Evolutionary conservation across 2,888 invertebrate genomes (phyloP).

Genomic region (Anarsia innoxiella): DNA sequence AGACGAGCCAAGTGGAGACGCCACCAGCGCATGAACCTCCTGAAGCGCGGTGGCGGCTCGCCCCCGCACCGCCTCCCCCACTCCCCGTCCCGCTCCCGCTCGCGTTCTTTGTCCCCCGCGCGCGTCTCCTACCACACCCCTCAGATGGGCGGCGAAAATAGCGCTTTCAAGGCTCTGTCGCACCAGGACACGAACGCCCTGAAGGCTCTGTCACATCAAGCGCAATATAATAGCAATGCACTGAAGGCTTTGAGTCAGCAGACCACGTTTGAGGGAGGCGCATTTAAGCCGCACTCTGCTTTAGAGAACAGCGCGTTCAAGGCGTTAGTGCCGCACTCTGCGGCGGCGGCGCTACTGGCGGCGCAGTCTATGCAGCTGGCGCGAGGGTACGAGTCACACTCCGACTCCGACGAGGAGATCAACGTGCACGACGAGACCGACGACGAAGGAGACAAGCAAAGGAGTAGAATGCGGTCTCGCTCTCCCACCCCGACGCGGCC

Average conservation of each 20-base stretch:
- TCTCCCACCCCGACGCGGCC: conserved; percentile 52
- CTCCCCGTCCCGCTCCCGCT: conserved; percentile 79
- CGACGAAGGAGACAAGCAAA: conserved; percentile 70
- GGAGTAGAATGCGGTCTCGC: conserved; percentile 63
- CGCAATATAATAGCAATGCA: conserved; percentile 72
- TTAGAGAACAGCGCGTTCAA: conserved; percentile 89
- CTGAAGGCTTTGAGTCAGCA: conserved; percentile 69
- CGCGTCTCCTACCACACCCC: conserved; percentile 77
- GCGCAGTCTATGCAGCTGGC: conserved; percentile 66
- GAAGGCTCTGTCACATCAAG: conserved; percentile 74
- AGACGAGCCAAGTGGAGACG: conserved; percentile 99
- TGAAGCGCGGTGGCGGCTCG: conserved; percentile 88
- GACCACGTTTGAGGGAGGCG: conserved; percentile 45
- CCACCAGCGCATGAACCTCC: conserved; percentile 95
- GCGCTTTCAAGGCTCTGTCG: conserved; percentile 87
- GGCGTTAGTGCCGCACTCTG: conserved; percentile 81
- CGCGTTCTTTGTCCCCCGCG: conserved; percentile 78
- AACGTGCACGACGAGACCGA: conserved; percentile 89
- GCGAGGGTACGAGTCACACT: conserved; percentile 67
- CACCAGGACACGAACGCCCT: conserved; percentile 77
- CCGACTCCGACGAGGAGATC: conserved; percentile 86
- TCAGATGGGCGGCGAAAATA: conserved; percentile 92
- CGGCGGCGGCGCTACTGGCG: conserved; percentile 75
- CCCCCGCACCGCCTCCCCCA: conserved; percentile 76
- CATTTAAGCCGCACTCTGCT: conserved; percentile 71